Evolutionary conservation across 2,113 vertebrate species (phyloP), one percentile per base, ranked within the genome.

Genomic region (Gymnobelideus leadbeateri): DNA sequence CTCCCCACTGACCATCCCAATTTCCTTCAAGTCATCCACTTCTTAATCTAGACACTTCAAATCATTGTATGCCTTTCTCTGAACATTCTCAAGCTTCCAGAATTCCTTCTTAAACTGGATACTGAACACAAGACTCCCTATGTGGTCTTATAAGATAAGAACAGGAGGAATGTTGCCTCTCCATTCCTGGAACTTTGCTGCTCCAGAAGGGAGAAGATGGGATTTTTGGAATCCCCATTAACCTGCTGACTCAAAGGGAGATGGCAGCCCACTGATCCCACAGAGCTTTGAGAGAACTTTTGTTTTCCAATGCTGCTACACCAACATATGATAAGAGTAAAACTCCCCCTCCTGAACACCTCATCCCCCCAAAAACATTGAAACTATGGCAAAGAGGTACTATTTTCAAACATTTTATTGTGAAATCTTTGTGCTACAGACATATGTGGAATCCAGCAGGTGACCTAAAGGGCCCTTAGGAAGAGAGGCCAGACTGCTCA

Each of bases 381-480:
- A 95, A 96, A 96, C 11, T 54, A 91, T 91, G 94, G 89, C 95
- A 46, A 90, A 93, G 92, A 16, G 3, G 16, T 93, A 10, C 91
- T 2, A 9, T 89, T 49, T 51, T 0, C 0, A 37, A 19, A 93
- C 53, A 0, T 89, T 98, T 98, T 98, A 98, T 97, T 97, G 61
- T 91, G 49, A 95, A 96, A 97, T 51, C 90, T 52, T 91, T 52
- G 51, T 52, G 8, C 51, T 23, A n/a, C 8, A n/a, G 23, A 52
- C 9, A 93, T 25, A 50, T n/a, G 89, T 46, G 12, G 92, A 93
- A 92, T 53, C 49, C 19, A 68, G 1, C 24, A 7, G 53, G 89
- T 51, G 4, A 89, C 54, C 14, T 23, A 52, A 31, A 37, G 52
- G 52, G 90, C 51, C 23, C 14, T 84, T 96, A 89, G 95, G 91